phyloP scores from a whole-genome alignment of 1,140 invertebrate genomes.

The Hyles vespertilio region DNA sequence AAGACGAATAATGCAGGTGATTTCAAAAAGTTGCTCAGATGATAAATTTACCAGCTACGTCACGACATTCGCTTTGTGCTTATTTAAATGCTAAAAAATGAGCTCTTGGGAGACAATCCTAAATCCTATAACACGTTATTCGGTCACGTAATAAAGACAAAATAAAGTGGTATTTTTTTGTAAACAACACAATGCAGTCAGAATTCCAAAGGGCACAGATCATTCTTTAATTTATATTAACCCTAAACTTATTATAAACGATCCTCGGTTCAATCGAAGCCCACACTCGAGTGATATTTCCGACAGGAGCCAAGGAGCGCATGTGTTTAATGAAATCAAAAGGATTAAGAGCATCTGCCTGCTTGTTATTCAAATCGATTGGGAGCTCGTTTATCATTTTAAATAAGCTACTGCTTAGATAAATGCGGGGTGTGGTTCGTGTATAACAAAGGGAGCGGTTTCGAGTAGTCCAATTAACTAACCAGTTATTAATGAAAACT shows the following conservation, averaged over 20 bases:
- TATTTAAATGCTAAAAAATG: constrained; percentile 20
- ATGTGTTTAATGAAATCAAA: constrained; percentile 75
- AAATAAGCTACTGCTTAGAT: constrained; percentile 73
- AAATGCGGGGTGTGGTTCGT: constrained; percentile 67
- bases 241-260: constrained; percentile 50
- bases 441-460: constrained; percentile 61
- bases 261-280: constrained; percentile 48
- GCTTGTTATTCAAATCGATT: constrained; percentile 75
- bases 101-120: constrained; percentile 23
- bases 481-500: constrained; percentile 57
- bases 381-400: constrained; percentile 73
- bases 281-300: constrained; percentile 72
- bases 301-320: constrained; percentile 68
- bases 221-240: constrained; percentile 42
- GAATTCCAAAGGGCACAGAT: constrained; percentile 32
- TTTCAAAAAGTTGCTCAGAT: constrained; percentile 2
- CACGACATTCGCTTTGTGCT: constrained; percentile 17
- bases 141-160: constrained; percentile 46
- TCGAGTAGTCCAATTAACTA: constrained; percentile 66
- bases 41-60: constrained; percentile 4
- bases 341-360: constrained; percentile 75
- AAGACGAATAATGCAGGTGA: not conserved
- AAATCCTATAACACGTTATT: constrained; percentile 41
- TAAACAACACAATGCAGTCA: constrained; percentile 26
- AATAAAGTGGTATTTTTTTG: constrained; percentile 28